Base-by-base conservation (phyloP, 2,113 vertebrate species). In the Phylloscopus trochilus region DNA sequence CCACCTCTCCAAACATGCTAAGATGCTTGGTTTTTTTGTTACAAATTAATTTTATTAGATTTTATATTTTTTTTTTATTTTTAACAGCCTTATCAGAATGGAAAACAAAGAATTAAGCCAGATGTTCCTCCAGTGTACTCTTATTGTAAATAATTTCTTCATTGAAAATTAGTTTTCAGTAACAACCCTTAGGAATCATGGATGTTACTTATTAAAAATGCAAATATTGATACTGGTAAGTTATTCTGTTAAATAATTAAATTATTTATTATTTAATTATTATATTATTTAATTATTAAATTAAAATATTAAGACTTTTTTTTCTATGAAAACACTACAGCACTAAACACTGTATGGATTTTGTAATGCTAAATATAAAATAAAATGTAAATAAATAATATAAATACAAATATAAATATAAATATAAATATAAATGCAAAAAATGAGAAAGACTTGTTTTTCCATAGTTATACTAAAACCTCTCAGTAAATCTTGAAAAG, bases 151-250 rank as follows among this genome's bases (percentile, higher is more conserved):
- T 92, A 95, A 96, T 94, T 96, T 93, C 21, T 59, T 97, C 47
- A 91, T 75, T 70, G 89, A 79, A 67, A 80, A 89, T 82, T 96
- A 94, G 85, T 94, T 96, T 91, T 97, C 92, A 87, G 53, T 77
- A 97, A 46, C 68, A 86, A 89, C 67, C 94, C 89, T 79, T 95
- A n/a, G 96, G 89, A 84, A 93, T 47, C 11, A 51, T 82, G 64
- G 66, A 68, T 41, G 69, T 39, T 73, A 93, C 56, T 95, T 93
- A 91, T 79, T 62, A 69, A 83, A 96, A 87, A 56, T 59, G 24
- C 6, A 91, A 84, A 76, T 82, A 60, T 56, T 68, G 77, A 81
- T 30, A 60, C 2, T 69, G 10, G 1, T n/a, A 77, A 70, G 7
- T 67, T 68, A 70, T 46, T 83, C 26, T 77, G 11, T n/a, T n/a